These are phyloP conservation scores for Pseudomyrmex dendroicus DNA, from an alignment of 1,140 invertebrate species.

Conservation along the genomic window DNA sequence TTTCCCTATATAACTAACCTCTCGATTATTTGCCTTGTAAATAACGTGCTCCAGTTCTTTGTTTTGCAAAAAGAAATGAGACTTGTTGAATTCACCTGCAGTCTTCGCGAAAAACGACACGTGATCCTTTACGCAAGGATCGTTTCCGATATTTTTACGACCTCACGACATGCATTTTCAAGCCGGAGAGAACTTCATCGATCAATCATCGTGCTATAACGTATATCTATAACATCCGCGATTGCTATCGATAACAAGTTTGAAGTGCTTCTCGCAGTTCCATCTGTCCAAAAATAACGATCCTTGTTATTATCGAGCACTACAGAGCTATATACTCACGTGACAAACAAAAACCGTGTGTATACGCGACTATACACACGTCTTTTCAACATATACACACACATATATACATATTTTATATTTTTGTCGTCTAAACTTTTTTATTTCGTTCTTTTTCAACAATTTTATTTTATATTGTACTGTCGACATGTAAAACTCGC, in stretches of 20 bases:
- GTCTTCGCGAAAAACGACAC: background rate
- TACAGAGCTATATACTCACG: background rate
- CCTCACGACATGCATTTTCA: constrained; percentile 8
- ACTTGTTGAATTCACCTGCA: constrained; percentile 4
- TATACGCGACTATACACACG: background rate
- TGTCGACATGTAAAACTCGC: no score
- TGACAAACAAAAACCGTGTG: background rate
- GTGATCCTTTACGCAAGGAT: background rate
- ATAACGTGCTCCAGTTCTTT: background rate
- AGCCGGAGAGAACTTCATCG: constrained; percentile 9
- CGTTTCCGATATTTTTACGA: constrained; percentile 21
- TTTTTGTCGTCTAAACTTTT: background rate
- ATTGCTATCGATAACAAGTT: constrained; percentile 18
- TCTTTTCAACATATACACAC: background rate
- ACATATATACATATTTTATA: background rate
- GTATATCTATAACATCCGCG: constrained; percentile 1
- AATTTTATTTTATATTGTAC: no score
- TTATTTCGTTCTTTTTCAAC: no score
- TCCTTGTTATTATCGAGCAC: constrained; percentile 13
- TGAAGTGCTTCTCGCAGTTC: background rate
- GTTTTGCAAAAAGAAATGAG: background rate
- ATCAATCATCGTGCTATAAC: constrained; percentile 6
- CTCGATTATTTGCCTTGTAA: background rate
- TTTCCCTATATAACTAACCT: background rate
- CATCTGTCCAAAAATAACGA: constrained; percentile 26